phyloP scores from a whole-genome alignment of 2,113 vertebrate species.

The Galemys pyrenaicus region DNA sequence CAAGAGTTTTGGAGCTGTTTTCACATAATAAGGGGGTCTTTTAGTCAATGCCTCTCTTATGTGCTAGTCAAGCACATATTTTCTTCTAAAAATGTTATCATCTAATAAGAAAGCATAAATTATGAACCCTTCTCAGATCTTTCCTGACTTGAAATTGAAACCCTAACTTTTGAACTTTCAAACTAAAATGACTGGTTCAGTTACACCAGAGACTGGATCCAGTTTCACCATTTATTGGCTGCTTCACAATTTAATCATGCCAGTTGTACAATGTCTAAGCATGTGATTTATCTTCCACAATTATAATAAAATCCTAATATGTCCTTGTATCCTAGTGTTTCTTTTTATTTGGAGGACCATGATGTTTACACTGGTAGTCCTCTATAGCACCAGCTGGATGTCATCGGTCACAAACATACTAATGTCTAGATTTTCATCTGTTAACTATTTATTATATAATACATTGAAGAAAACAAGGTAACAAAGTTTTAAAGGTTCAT shows the following conservation, averaged over 20 bases:
- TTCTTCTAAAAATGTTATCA: neutral
- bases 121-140: neutral
- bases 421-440: too few relatives aligned
- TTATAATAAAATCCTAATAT: neutral
- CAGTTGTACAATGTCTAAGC: neutral
- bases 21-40: neutral
- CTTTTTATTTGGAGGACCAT: neutral
- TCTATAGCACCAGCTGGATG: too few relatives aligned
- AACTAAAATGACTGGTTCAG: neutral
- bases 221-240: neutral
- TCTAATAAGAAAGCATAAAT: neutral
- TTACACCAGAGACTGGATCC: neutral
- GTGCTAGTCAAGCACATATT: neutral
- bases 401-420: too few relatives aligned
- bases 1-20: neutral
- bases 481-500: slow-evolving; percentile 48
- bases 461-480: neutral
- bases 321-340: neutral
- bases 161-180: neutral
- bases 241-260: neutral
- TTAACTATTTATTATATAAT: too few relatives aligned
- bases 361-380: neutral
- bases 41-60: neutral
- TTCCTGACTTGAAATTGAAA: neutral
- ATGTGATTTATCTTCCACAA: neutral